phyloP scores from a whole-genome alignment of 2,797 vertebrate species.

The Scolopax rusticola region DNA sequence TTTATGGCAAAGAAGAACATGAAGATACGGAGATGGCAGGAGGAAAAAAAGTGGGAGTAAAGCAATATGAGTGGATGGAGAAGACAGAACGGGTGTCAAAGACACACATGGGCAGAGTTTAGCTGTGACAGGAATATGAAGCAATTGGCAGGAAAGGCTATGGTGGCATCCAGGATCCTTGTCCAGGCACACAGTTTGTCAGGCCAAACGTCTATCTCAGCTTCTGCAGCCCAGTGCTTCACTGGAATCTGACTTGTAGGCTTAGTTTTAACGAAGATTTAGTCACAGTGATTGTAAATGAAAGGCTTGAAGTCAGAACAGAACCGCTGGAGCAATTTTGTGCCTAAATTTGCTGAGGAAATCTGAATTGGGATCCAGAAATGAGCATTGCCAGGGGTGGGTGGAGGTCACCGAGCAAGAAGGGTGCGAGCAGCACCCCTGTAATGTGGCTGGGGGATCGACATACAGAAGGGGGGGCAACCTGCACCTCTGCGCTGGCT shows the following conservation, averaged over 20 bases:
- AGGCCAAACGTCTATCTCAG: background rate
- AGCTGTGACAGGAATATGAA: background rate
- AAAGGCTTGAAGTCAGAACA: background rate
- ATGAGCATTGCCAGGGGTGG: accelerated
- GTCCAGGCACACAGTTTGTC: background rate
- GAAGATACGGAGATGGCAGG: background rate
- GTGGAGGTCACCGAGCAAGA: background rate
- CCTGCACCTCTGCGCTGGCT: accelerated
- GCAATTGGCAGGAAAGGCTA: background rate
- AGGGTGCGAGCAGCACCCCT: background rate
- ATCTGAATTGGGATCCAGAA: background rate
- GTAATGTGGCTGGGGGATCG: accelerated
- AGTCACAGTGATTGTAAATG: background rate
- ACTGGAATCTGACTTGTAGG: background rate
- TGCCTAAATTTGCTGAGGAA: background rate
- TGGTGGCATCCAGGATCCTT: background rate
- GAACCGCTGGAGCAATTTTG: background rate
- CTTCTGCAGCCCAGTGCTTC: background rate
- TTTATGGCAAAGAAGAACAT: background rate
- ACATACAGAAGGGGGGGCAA: accelerated
- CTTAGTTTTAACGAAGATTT: background rate
- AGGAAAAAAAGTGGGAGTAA: background rate
- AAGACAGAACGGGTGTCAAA: background rate
- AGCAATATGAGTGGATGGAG: background rate
- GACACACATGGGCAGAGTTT: background rate